A percentile compares a stretch with the other conserved stretches of the same genome.
Conservation (phyloP, 2,888 invertebrate genomes). For the Actias luna region DNA sequence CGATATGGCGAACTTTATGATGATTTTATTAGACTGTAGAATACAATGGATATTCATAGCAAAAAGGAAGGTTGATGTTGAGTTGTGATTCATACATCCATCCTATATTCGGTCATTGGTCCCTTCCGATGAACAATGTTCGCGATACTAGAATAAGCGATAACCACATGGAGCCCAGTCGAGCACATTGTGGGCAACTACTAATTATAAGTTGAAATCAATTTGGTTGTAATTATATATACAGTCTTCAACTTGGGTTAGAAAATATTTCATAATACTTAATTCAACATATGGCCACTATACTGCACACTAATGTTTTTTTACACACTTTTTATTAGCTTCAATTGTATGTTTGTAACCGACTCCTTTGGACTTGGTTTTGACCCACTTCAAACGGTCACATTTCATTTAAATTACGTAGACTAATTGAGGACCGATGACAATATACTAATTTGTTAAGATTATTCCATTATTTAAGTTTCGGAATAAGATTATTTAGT, state of each 20-base stretch:
- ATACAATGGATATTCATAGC: conserved; percentile 22
- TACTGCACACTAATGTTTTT: too few relatives aligned
- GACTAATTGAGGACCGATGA: too few relatives aligned
- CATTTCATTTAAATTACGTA: too few relatives aligned
- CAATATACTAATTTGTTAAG: too few relatives aligned
- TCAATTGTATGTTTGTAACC: too few relatives aligned
- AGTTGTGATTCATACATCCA: conserved; percentile 14
- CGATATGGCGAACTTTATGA: conserved; percentile 18
- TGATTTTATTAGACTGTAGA: conserved; percentile 13
- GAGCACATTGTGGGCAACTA: background rate
- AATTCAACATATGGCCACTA: background rate
- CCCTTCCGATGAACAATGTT: conserved; percentile 13
- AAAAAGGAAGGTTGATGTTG: conserved; percentile 11
- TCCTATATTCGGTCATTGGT: conserved; percentile 15
- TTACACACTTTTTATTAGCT: too few relatives aligned
- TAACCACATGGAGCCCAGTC: conserved; percentile 4
- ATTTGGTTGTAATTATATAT: background rate
- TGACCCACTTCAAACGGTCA: too few relatives aligned
- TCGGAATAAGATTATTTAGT: too few relatives aligned
- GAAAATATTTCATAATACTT: background rate
- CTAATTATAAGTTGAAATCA: background rate
- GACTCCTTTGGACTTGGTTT: too few relatives aligned
- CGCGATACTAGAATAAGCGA: conserved; percentile 12
- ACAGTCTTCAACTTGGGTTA: background rate
- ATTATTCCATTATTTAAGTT: too few relatives aligned